These are phyloP conservation scores for Polypedilum pembai DNA, from an alignment of 1,140 invertebrate species.

Conservation along the genomic window DNA sequence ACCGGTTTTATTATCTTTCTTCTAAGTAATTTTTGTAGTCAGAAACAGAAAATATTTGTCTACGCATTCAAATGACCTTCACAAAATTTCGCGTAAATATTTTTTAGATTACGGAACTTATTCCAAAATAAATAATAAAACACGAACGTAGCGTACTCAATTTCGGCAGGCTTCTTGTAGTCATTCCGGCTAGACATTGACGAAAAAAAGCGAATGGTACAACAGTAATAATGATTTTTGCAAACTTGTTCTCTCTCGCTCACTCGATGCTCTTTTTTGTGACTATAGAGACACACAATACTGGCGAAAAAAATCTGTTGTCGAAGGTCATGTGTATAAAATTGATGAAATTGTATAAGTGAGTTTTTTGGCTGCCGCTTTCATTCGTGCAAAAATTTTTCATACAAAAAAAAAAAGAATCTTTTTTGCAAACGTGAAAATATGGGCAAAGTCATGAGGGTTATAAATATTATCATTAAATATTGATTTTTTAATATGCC, in stretches of 20 bases:
- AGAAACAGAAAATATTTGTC: too few relatives aligned
- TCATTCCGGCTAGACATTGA: not conserved
- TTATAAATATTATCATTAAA: constrained; percentile 7
- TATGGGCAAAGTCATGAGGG: not conserved
- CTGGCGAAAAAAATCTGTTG: not conserved
- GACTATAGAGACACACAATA: not conserved
- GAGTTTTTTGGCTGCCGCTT: not conserved
- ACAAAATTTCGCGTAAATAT: too few relatives aligned
- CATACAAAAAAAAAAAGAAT: not conserved
- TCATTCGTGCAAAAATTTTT: not conserved
- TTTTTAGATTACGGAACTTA: too few relatives aligned
- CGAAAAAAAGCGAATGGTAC: not conserved
- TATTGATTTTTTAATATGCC: not conserved
- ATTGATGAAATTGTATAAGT: not conserved
- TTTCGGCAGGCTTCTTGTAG: too few relatives aligned
- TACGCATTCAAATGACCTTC: too few relatives aligned
- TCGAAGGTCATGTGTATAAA: not conserved
- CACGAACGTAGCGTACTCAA: too few relatives aligned
- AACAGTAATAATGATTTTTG: constrained; percentile 9
- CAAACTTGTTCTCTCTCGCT: constrained; percentile 9
- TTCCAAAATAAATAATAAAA: too few relatives aligned
- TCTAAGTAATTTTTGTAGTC: too few relatives aligned
- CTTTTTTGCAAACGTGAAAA: too few relatives aligned
- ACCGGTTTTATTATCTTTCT: not conserved
- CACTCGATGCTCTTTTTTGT: not conserved